phyloP scores from a whole-genome alignment of 2,888 invertebrate species.

The Ectropis crepuscularia region DNA sequence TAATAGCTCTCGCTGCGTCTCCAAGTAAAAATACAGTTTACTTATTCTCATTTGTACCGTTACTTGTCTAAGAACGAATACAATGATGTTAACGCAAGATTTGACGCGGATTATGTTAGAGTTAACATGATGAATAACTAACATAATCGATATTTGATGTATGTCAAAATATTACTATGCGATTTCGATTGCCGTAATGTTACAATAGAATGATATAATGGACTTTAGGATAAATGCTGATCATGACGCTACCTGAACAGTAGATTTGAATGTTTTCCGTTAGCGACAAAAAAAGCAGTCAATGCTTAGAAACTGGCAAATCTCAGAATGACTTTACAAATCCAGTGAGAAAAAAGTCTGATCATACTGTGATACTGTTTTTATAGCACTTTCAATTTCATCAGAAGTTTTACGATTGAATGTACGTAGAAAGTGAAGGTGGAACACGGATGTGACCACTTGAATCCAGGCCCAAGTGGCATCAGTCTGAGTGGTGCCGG shows the following conservation, averaged over 20 bases:
- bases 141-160: neutral
- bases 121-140: neutral
- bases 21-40: conserved; percentile 25
- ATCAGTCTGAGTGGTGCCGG: conserved; percentile 41
- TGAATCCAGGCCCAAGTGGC: conserved; percentile 52
- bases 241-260: too few relatives aligned
- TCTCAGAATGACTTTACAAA: conserved; percentile 17
- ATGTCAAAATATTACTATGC: too few relatives aligned
- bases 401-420: conserved; percentile 48
- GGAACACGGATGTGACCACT: conserved; percentile 54
- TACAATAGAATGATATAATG: neutral
- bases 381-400: conserved; percentile 56
- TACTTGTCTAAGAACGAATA: conserved; percentile 10
- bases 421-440: conserved; percentile 61
- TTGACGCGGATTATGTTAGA: conserved; percentile 5
- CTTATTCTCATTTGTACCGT: conserved; percentile 20
- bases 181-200: too few relatives aligned
- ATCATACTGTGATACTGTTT: conserved; percentile 28
- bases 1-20: conserved; percentile 48
- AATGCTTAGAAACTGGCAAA: neutral
- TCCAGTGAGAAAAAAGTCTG: conserved; percentile 18
- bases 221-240: too few relatives aligned
- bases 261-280: neutral
- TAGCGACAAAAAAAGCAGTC: neutral
- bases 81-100: conserved; percentile 5